A percentile compares a stretch with the other conserved stretches of the same genome.
Conservation (phyloP, 2,888 invertebrate genomes). For the Antheraea assamensis region DNA sequence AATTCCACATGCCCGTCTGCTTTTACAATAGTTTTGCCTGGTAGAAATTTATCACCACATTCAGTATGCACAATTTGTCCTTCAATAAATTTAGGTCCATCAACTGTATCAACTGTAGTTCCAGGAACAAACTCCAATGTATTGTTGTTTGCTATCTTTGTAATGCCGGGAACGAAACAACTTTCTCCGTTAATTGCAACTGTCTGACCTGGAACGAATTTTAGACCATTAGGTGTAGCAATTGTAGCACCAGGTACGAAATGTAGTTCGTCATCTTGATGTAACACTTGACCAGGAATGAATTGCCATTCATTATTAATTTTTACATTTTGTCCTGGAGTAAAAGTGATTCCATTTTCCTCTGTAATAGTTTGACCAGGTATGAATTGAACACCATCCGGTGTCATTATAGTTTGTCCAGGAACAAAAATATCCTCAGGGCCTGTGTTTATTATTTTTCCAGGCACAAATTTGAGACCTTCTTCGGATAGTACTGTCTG, state of each 20-base stretch:
- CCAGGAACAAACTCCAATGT: constrained; percentile 83
- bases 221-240: constrained; percentile 83
- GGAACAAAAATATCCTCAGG: constrained; percentile 81
- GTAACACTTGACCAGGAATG: constrained; percentile 84
- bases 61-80: constrained; percentile 84
- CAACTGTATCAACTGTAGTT: constrained; percentile 83
- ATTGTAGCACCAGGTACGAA: constrained; percentile 86
- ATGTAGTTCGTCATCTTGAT: constrained; percentile 78
- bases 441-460: constrained; percentile 76
- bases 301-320: constrained; percentile 83
- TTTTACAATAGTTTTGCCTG: constrained; percentile 81
- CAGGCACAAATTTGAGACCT: constrained; percentile 84
- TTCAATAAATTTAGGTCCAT: constrained; percentile 85
- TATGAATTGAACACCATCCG: constrained; percentile 83
- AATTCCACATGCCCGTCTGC: constrained; percentile 80
- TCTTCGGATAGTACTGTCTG: constrained; percentile 84
- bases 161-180: constrained; percentile 83
- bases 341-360: constrained; percentile 77
- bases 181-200: constrained; percentile 75
- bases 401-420: constrained; percentile 83
- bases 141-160: constrained; percentile 65
- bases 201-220: constrained; percentile 86
- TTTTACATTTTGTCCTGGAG: constrained; percentile 84
- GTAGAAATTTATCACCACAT: constrained; percentile 83
- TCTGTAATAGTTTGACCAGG: constrained; percentile 84